Base-by-base conservation (phyloP, 2,888 invertebrate species). In the Heliothis peltigera region DNA sequence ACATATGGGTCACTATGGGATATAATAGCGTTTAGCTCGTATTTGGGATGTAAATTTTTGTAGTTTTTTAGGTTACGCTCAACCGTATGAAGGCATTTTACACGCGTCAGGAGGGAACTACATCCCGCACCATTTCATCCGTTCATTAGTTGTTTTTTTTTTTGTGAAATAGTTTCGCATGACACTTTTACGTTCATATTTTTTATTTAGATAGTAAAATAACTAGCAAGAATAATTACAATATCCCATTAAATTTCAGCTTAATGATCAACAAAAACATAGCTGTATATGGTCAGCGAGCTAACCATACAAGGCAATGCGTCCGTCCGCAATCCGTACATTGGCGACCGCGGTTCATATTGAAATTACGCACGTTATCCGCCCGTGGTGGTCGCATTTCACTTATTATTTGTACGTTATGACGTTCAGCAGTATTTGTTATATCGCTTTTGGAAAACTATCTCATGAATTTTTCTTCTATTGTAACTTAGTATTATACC, bases 361-460 rank as follows among this genome's bases (percentile, higher is more conserved):
- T 76, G 81, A 76, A 78, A 82, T 80, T 80, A 80, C 76, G 54
- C 66, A 28, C 52, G 67, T 78, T 75, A 72, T 66, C 77, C 77
- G 18, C 35, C 64, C 56, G 28, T 12, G 65, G 72, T 56, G 76
- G 67, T 69, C 32, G 25, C 47, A 61, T 57, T 58, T 43, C 59
- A 47, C 66, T 62, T 60, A 71, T 64, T 65, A 70, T 61, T 64
- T 48, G 42, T 21, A 32, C 53, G 28, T 62, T 73, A 51, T 59
- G 46, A 28, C 28, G 51, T 48, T 15, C 35, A 8, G 4, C 0
- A 2, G 8, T 7, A 21, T 25, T 1, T 35, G 2, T 19, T 18
- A 25, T 1, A 8, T 15, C 3, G 10, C 6, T 57, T 4, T 28
- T 5, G 25, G 5, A 19, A 10, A 18, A 15, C 15, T 1, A 15